Conservation (phyloP, 2,797 vertebrate species). For the Hemitrygon akajei region DNA sequence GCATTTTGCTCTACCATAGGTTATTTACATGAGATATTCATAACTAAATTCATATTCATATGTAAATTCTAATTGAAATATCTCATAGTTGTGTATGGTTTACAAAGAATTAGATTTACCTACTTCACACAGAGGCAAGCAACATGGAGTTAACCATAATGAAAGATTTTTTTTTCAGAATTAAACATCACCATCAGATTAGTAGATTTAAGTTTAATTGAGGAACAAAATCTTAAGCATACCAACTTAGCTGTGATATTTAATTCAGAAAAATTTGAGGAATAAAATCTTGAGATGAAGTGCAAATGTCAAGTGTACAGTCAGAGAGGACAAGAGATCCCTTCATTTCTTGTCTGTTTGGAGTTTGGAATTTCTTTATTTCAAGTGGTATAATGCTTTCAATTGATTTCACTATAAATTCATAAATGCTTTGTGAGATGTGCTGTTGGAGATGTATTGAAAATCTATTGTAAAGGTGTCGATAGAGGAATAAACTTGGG, state of each 20-base stretch:
- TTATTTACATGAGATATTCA: not conserved
- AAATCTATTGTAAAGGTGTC: too few relatives aligned
- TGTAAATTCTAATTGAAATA: not conserved
- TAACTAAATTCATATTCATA: not conserved
- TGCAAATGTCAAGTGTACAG: not conserved
- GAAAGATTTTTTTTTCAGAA: not conserved
- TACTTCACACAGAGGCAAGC: not conserved
- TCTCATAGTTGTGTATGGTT: not conserved
- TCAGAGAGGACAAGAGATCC: not conserved
- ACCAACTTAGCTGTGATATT: too few relatives aligned
- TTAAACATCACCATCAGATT: not conserved
- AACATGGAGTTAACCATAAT: not conserved
- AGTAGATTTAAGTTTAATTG: not conserved
- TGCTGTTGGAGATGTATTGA: not conserved
- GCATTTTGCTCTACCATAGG: not conserved
- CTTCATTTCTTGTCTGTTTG: not conserved
- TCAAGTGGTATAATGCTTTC: not conserved
- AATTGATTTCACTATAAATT: not conserved
- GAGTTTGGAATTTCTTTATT: not conserved
- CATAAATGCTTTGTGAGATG: not conserved
- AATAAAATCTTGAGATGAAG: too few relatives aligned
- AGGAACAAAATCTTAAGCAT: too few relatives aligned
- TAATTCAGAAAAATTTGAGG: too few relatives aligned
- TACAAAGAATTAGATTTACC: not conserved
- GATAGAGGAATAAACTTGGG: too few relatives aligned